Evolutionary conservation across 1,140 invertebrate genomes (phyloP).

Genomic region (Drosophila nebulosa): DNA sequence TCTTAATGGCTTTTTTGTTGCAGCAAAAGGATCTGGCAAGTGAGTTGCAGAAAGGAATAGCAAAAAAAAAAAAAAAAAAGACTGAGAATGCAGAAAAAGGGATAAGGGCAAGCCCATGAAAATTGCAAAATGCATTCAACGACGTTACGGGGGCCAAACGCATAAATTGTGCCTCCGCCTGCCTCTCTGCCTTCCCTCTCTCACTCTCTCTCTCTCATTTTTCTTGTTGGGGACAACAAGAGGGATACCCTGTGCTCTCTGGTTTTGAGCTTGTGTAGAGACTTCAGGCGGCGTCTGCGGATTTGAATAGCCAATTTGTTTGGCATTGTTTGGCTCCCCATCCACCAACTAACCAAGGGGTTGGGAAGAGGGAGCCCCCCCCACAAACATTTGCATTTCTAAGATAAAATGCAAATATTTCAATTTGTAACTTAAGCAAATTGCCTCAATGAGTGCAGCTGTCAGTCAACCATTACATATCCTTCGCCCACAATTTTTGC

Average conservation of each 20-base stretch:
- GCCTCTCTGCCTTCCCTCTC: neutral
- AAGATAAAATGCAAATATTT: constrained; percentile 80
- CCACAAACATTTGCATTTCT: constrained; percentile 70
- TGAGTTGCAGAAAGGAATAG: constrained; percentile 36
- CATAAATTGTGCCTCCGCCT: constrained; percentile 65
- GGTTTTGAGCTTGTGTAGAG: constrained; percentile 28
- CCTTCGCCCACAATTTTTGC: neutral
- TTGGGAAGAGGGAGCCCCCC: no score
- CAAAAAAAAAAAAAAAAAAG: constrained; percentile 10
- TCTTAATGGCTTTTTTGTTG: constrained; percentile 74
- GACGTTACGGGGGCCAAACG: constrained; percentile 56
- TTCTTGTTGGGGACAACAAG: constrained; percentile 12
- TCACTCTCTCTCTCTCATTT: neutral
- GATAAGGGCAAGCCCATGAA: constrained; percentile 52
- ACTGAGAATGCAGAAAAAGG: neutral
- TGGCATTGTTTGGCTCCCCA: constrained; percentile 71
- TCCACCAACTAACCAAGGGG: neutral
- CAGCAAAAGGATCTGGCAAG: constrained; percentile 22
- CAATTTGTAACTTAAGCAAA: constrained; percentile 80
- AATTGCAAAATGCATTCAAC: constrained; percentile 75
- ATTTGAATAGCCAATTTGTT: constrained; percentile 79
- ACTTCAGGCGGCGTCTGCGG: constrained; percentile 48
- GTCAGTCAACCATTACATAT: constrained; percentile 54
- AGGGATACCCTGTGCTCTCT: neutral
- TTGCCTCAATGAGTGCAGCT: constrained; percentile 79